Conservation (phyloP, 1,140 invertebrate species). For the Zaprionus capensis region DNA sequence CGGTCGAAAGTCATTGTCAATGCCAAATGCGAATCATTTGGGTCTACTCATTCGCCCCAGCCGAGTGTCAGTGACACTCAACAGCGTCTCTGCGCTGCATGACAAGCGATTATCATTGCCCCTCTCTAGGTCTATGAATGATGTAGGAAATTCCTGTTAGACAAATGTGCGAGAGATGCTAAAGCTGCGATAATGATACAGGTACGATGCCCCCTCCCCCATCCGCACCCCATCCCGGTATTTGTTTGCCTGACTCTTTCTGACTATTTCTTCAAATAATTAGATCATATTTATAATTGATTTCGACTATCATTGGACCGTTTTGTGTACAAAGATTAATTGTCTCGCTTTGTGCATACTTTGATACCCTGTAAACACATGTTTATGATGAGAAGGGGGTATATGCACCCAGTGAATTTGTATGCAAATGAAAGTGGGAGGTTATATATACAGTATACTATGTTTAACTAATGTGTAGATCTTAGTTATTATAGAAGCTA, state of each 20-base stretch:
- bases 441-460: neutral
- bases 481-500: neutral
- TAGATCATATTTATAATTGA: slow-evolving; percentile 24
- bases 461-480: neutral
- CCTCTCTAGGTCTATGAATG: slow-evolving; percentile 19
- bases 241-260: neutral
- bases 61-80: slow-evolving; percentile 73
- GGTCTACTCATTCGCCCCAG: slow-evolving; percentile 63
- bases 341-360: slow-evolving; percentile 11
- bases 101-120: slow-evolving; percentile 52
- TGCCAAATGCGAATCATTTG: slow-evolving; percentile 76
- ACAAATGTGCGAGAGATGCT: neutral
- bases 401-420: neutral
- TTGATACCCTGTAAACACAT: neutral
- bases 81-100: slow-evolving; percentile 61
- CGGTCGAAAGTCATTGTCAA: slow-evolving; percentile 76
- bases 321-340: slow-evolving; percentile 38
- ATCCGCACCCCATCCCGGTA: slow-evolving; percentile 2
- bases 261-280: slow-evolving; percentile 9
- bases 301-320: slow-evolving; percentile 6
- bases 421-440: neutral
- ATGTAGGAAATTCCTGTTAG: slow-evolving; percentile 32
- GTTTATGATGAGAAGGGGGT: neutral
- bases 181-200: slow-evolving; percentile 18
- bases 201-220: slow-evolving; percentile 4